Evolutionary conservation across 2,888 invertebrate genomes (phyloP), one percentile per base, ranked within the genome.

Genomic region (Stenodema calcarata): DNA sequence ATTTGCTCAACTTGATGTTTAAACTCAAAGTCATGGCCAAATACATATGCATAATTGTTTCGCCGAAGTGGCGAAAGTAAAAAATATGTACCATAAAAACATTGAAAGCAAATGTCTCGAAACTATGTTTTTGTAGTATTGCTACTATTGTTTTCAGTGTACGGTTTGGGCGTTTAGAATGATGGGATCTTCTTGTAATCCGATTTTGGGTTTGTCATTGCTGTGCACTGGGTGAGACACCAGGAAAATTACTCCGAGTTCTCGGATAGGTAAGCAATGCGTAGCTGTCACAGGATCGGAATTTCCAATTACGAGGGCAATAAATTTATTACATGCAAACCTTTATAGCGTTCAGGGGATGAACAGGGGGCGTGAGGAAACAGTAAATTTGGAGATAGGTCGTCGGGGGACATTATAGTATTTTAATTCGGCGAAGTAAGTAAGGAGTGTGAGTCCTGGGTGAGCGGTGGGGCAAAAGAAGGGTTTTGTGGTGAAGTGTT

Each of bases 251-350:
- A n/a, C 50, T 4, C 50, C 9, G 62, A 23, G 62, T 27, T 62
- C 27, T 11, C 23, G 12, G 23, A 78, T 78, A 78, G 78, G 78
- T 78, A 78, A 82, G 82, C 69, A 62, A 69, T 82, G 28, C 18
- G 28, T 69, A 18, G 62, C 62, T 41, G 30, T 54, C 69, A 41
- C 69, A 35, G 50, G 41, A 86, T 41, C 30, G 88, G 88, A 88
- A 88, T 88, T 88, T 88, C 84, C 88, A 88, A 88, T 88, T 88
- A 88, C 86, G 81, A 50, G 44, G 54, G 69, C 75, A 84, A 88
- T 88, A 88, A 88, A 87, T 88, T 88, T 87, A 88, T 87, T 88
- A 88, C 87, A 88, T 88, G 87, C 87, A 88, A 88, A 87, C 87
- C 80, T 86, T 85, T 88, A 87, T 84, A 87, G 86, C 83, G 80